A percentile compares a stretch with the other conserved stretches of the same genome.
Evolutionary conservation across 2,113 vertebrate species (phyloP).

Genomic region (Podarcis cretensis): DNA sequence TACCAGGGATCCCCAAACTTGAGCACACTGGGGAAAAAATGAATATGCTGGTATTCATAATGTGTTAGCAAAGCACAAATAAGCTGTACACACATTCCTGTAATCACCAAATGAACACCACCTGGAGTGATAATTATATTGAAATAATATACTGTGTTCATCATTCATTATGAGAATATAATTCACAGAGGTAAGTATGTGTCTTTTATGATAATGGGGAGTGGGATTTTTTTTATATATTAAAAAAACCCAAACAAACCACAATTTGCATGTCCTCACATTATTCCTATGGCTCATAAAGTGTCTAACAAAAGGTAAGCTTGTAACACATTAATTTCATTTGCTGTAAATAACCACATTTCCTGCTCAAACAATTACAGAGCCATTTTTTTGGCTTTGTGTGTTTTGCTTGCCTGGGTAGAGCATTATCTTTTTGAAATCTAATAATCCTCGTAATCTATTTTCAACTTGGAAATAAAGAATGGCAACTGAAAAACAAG

Average conservation of each 20-base stretch:
- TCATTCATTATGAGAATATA: constrained; percentile 1
- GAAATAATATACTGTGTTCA: neutral
- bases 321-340: neutral
- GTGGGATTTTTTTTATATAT: too few relatives aligned
- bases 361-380: neutral
- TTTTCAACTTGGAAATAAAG: constrained; percentile 3
- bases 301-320: neutral
- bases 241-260: neutral
- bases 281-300: neutral
- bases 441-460: neutral
- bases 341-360: constrained; percentile 15
- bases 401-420: neutral
- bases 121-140: neutral
- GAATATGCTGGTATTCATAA: neutral
- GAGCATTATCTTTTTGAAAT: neutral
- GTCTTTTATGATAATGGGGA: neutral
- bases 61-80: neutral
- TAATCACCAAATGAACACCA: neutral
- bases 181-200: neutral
- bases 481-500: neutral
- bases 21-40: neutral
- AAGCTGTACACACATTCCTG: neutral
- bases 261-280: neutral
- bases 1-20: neutral
- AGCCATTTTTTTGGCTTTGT: neutral